Conservation (phyloP, 2,888 invertebrate species). For the Zootermopsis nevadensis region DNA sequence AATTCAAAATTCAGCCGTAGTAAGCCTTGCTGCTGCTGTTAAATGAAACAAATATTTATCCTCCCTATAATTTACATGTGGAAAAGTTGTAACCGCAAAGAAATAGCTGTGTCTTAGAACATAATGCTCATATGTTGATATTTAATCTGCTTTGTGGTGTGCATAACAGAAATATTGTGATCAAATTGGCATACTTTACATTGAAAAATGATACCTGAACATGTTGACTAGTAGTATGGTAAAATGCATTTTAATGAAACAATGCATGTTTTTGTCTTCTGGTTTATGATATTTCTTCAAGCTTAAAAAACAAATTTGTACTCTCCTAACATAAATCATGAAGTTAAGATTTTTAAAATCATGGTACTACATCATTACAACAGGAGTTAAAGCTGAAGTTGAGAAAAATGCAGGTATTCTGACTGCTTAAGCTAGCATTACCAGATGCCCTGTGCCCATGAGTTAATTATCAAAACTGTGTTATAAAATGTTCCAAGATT, state of each 20-base stretch:
- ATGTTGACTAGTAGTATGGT: neutral
- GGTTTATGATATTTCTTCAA: neutral
- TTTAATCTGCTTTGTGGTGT: neutral
- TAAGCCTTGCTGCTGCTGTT: neutral
- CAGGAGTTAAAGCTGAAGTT: constrained; percentile 11
- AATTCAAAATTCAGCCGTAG: neutral
- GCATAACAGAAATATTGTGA: neutral
- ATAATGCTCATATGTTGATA: neutral
- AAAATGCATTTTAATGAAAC: neutral
- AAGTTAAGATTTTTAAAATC: neutral
- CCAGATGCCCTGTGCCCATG: neutral
- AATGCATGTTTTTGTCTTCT: constrained; percentile 12
- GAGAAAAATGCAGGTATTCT: neutral
- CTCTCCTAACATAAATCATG: neutral
- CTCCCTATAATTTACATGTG: neutral
- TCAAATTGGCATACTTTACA: too few relatives aligned
- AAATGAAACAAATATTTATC: neutral
- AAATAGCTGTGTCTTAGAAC: neutral
- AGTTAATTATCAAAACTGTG: neutral
- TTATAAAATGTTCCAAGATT: neutral
- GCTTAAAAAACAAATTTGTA: neutral
- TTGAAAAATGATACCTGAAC: neutral
- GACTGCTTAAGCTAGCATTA: neutral
- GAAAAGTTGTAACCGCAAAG: neutral
- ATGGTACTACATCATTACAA: neutral